Conservation (phyloP, 92 coral and sea anemone genomes). For the Bergia puertoricense region DNA sequence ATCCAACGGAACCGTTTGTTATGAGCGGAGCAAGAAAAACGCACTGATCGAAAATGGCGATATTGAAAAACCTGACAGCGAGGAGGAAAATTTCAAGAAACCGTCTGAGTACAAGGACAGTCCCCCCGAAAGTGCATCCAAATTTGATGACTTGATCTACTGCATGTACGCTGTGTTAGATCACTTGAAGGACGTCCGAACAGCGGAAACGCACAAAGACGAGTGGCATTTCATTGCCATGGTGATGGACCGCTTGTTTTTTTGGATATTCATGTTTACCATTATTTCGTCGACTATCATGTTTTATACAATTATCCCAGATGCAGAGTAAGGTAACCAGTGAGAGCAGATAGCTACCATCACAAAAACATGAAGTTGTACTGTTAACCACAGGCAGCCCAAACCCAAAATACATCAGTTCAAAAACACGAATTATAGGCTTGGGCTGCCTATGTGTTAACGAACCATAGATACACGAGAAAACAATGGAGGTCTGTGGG, state of each 20-base stretch:
- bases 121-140: constrained; percentile 61
- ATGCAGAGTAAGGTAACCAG: not conserved
- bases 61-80: not conserved
- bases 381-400: not conserved
- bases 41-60: constrained; percentile 37
- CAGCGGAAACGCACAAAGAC: constrained; percentile 73
- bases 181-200: constrained; percentile 84
- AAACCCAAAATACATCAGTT: no score
- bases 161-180: constrained; percentile 82
- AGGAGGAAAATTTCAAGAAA: constrained; percentile 48
- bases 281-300: constrained; percentile 82
- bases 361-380: not conserved
- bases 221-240: constrained; percentile 98
- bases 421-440: no score
- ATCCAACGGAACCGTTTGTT: constrained; percentile 46
- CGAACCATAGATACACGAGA: no score
- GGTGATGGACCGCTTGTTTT: constrained; percentile 89
- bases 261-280: constrained; percentile 79
- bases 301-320: constrained; percentile 90
- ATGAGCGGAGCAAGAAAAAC: constrained; percentile 47
- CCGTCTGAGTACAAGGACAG: constrained; percentile 52
- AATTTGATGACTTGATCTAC: constrained; percentile 76
- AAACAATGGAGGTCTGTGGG: no score
- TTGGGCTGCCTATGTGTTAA: no score
- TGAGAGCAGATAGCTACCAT: not conserved